phyloP scores from a whole-genome alignment of 2,888 invertebrate species.

The Trachelus stipa region DNA sequence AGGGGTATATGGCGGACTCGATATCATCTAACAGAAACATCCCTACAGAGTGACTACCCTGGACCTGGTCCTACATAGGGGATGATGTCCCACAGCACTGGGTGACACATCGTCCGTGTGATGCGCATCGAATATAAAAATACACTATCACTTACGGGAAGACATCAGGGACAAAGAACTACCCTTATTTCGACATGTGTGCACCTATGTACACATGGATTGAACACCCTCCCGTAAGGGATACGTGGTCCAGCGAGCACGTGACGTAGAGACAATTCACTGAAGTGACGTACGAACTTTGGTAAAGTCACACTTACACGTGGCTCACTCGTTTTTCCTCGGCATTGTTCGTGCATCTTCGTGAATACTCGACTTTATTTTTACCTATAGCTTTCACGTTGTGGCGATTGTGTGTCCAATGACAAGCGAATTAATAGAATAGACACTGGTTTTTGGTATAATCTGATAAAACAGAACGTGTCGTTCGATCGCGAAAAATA shows the following conservation, averaged over 20 bases:
- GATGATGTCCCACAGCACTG: background rate
- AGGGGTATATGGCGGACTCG: background rate
- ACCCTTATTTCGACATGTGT: conserved; percentile 3
- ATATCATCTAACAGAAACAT: background rate
- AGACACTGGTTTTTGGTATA: background rate
- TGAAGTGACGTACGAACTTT: conserved; percentile 30
- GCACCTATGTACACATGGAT: conserved; percentile 12
- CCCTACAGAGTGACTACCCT: background rate
- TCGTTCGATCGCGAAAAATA: background rate
- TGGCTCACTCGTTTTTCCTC: background rate
- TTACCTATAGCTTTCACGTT: background rate
- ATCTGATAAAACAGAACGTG: background rate
- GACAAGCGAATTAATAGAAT: no score
- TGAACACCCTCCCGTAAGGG: conserved; percentile 20
- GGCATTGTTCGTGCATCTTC: background rate
- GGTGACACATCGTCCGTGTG: conserved; percentile 22
- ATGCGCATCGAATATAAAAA: conserved; percentile 26
- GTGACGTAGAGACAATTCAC: conserved; percentile 23
- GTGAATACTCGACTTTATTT: background rate
- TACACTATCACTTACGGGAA: conserved; percentile 23
- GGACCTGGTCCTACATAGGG: background rate
- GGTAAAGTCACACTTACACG: conserved; percentile 14
- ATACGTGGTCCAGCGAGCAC: conserved; percentile 33
- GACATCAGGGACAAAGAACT: background rate
- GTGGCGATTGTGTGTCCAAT: no score